These are phyloP conservation scores for Limnephilus marmoratus DNA, from an alignment of 2,888 invertebrate genomes.

Conservation along the genomic window DNA sequence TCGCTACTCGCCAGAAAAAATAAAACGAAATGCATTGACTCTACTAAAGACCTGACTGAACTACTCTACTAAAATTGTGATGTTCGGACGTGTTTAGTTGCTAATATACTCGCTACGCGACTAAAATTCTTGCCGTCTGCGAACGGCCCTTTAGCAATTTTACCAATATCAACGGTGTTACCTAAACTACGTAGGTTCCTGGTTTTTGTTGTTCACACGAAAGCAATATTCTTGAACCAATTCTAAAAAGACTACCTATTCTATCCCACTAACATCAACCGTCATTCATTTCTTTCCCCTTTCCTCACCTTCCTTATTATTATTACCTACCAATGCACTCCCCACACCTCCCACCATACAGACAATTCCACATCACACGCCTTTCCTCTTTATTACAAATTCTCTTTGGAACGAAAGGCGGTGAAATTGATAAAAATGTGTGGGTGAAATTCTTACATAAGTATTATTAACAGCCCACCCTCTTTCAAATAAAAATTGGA, in stretches of 20 bases:
- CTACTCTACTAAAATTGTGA: too few species aligned
- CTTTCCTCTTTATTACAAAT: slow-evolving; percentile 1
- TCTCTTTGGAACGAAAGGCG: background rate
- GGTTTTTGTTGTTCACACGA: too few species aligned
- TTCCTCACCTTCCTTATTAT: too few species aligned
- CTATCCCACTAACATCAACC: background rate
- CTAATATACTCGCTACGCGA: too few species aligned
- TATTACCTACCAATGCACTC: background rate
- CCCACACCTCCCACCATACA: background rate
- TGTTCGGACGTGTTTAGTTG: too few species aligned
- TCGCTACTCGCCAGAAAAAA: too few species aligned
- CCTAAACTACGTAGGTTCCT: too few species aligned
- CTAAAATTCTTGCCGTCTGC: too few species aligned
- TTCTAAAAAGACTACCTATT: background rate
- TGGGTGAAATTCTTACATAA: background rate
- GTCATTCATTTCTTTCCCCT: background rate
- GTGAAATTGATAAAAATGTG: slow-evolving; percentile 23
- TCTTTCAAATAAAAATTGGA: background rate
- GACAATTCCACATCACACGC: background rate
- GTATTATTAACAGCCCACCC: slow-evolving; percentile 3
- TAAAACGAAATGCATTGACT: too few species aligned
- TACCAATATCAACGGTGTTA: too few species aligned
- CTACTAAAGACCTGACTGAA: too few species aligned
- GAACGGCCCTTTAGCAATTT: too few species aligned
- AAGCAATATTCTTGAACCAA: background rate